phyloP scores from a whole-genome alignment of 1,140 invertebrate species.

The Bombus consobrinus region DNA sequence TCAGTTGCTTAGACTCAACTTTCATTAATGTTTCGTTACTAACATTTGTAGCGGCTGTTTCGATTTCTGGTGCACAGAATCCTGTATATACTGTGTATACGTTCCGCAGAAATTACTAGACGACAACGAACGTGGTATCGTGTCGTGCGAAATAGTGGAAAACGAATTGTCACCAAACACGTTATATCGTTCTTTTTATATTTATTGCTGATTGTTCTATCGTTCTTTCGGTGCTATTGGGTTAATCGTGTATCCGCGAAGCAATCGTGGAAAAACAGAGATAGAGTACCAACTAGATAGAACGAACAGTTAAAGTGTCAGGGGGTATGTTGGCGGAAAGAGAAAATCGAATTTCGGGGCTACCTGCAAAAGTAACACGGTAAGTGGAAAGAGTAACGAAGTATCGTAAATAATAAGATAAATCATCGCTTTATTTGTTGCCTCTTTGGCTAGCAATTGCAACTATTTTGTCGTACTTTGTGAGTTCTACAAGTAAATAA shows the following conservation, averaged over 20 bases:
- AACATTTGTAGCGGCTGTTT: no score
- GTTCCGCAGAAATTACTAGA: not conserved
- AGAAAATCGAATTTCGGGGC: conserved; percentile 62
- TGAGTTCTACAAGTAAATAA: no score
- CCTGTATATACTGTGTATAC: not conserved
- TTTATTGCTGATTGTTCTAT: conserved; percentile 12
- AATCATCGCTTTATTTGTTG: no score
- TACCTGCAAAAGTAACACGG: conserved; percentile 37
- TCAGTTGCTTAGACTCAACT: no score
- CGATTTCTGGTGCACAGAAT: not conserved
- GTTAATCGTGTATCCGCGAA: conserved; percentile 48
- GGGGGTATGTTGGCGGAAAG: conserved; percentile 24
- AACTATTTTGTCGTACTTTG: no score
- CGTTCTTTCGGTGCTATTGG: conserved; percentile 4
- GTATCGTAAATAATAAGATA: not conserved
- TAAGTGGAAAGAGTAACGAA: conserved; percentile 62
- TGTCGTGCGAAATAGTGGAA: not conserved
- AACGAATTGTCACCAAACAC: conserved; percentile 11
- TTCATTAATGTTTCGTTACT: no score
- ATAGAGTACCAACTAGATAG: conserved; percentile 28
- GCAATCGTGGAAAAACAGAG: conserved; percentile 44
- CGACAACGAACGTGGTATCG: not conserved
- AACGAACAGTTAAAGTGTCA: conserved; percentile 52
- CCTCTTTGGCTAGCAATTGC: no score
- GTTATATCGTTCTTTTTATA: conserved; percentile 10